Percentiles rank a stretch among this genome's conserved stretches.
Conservation (phyloP, 2,113 vertebrate species). For the Steatornis caripensis region DNA sequence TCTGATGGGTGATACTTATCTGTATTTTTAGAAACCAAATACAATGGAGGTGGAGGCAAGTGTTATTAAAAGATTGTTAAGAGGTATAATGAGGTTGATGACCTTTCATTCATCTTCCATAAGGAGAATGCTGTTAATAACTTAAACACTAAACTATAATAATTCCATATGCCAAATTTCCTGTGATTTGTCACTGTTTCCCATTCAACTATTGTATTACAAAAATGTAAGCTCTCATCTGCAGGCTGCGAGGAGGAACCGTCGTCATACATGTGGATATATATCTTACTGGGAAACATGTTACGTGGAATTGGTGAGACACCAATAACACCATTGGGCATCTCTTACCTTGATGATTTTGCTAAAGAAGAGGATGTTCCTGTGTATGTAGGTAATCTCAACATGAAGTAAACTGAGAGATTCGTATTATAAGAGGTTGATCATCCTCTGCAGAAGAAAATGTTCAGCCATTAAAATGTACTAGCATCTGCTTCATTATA, state of each 20-base stretch:
- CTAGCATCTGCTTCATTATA: neutral
- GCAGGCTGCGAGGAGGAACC: slow-evolving; percentile 77
- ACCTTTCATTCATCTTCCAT: neutral
- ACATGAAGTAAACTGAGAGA: neutral
- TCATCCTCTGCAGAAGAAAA: neutral
- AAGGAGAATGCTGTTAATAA: neutral
- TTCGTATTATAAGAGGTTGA: rapidly evolving
- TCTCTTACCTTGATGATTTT: slow-evolving; percentile 93
- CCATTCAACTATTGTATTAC: neutral
- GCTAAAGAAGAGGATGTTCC: slow-evolving; percentile 83
- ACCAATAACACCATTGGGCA: slow-evolving; percentile 84
- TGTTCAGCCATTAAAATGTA: neutral
- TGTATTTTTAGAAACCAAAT: neutral
- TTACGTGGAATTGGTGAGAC: slow-evolving; percentile 91
- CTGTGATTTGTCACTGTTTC: neutral
- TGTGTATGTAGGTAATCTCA: slow-evolving; percentile 84
- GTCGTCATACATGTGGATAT: slow-evolving; percentile 85
- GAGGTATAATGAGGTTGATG: neutral
- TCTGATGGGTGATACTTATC: neutral
- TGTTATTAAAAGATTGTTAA: neutral
- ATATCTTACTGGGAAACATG: slow-evolving; percentile 86
- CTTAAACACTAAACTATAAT: neutral
- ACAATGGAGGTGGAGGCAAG: neutral
- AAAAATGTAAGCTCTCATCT: neutral
- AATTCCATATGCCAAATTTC: neutral